These are phyloP conservation scores for Delichon dasypus DNA, from an alignment of 2,797 vertebrate species.

Conservation along the genomic window DNA sequence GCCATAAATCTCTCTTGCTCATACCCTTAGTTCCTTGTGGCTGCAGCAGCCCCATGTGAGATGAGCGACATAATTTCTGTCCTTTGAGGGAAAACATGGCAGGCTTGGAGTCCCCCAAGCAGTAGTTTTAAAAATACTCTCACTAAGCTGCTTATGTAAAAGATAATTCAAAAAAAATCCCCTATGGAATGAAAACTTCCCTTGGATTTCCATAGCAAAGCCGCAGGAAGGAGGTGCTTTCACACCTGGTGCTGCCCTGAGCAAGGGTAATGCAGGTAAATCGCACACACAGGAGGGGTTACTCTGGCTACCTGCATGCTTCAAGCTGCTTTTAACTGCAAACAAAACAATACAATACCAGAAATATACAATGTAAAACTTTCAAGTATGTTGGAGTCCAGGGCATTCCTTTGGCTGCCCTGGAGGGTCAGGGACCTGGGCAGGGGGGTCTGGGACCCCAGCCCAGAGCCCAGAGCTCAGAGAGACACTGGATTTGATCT, in stretches of 20 bases:
- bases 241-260: background rate
- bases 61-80: fast-evolving
- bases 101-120: background rate
- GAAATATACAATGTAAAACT: background rate
- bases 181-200: background rate
- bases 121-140: background rate
- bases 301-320: fast-evolving
- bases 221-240: background rate
- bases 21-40: fast-evolving
- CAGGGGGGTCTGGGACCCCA: too few relatives aligned
- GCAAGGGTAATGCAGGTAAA: background rate
- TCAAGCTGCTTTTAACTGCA: background rate
- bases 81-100: background rate
- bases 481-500: too few relatives aligned
- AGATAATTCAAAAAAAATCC: background rate
- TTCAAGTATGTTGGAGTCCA: too few relatives aligned
- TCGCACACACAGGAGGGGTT: background rate
- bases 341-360: background rate
- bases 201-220: background rate
- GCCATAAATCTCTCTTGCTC: background rate
- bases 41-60: background rate
- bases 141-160: background rate
- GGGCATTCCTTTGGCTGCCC: too few relatives aligned
- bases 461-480: too few relatives aligned
- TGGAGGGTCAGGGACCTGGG: too few relatives aligned